These are phyloP conservation scores for Agrochola macilenta DNA, from an alignment of 2,888 invertebrate species.

Conservation along the genomic window DNA sequence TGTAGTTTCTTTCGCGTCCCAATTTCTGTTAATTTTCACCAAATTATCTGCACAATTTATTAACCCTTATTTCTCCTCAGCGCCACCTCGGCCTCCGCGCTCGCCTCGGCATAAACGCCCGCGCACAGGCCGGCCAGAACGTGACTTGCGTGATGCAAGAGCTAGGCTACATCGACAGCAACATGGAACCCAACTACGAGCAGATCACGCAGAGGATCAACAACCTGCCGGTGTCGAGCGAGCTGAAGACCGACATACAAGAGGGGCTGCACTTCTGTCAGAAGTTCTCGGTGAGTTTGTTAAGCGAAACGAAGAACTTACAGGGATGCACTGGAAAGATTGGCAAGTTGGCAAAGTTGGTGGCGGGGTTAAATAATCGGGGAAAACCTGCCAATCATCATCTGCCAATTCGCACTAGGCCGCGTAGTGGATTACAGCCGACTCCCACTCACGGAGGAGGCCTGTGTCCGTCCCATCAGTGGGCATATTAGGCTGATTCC, in stretches of 20 bases:
- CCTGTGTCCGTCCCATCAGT: no score
- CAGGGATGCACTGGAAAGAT: no score
- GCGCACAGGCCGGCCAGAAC: constrained; percentile 86
- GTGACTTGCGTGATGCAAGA: constrained; percentile 94
- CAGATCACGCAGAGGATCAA: constrained; percentile 91
- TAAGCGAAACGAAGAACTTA: no score
- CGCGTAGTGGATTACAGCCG: no score
- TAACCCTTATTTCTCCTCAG: constrained; percentile 73
- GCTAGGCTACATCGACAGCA: constrained; percentile 92
- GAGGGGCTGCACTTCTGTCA: constrained; percentile 93
- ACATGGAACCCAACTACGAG: constrained; percentile 92
- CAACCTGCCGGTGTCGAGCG: constrained; percentile 91
- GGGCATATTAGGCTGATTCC: no score
- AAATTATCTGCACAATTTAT: not conserved
- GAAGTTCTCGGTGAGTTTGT: constrained; percentile 91
- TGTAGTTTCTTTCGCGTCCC: no score
- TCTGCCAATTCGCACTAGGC: no score
- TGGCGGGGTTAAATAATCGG: no score
- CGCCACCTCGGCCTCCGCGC: constrained; percentile 91
- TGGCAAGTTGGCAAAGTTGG: no score
- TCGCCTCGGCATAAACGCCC: constrained; percentile 91
- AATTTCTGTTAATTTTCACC: not conserved
- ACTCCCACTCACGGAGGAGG: no score
- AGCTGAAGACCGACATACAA: constrained; percentile 92
- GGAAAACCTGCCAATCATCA: no score